These are phyloP conservation scores for Drosophila lacteicornis DNA, from an alignment of 1,140 invertebrate genomes.

Conservation along the genomic window DNA sequence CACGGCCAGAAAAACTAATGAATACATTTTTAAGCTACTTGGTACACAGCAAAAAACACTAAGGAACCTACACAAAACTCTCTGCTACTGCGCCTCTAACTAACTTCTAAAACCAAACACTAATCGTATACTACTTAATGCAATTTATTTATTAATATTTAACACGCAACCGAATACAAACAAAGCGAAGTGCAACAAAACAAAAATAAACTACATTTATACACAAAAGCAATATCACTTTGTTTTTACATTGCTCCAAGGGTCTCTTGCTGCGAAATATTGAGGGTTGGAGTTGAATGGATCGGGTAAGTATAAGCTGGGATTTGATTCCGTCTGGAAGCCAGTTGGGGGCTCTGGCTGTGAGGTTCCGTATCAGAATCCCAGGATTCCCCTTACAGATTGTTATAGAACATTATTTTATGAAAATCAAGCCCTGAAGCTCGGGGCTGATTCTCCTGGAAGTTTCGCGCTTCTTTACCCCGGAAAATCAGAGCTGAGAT, in stretches of 20 bases:
- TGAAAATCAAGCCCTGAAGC: too few relatives aligned
- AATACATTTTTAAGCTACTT: constrained; percentile 39
- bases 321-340: too few relatives aligned
- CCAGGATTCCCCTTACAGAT: too few relatives aligned
- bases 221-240: constrained; percentile 28
- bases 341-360: too few relatives aligned
- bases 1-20: constrained; percentile 13
- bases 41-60: constrained; percentile 24
- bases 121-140: constrained; percentile 61
- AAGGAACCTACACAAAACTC: constrained; percentile 36
- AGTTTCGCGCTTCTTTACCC: too few relatives aligned
- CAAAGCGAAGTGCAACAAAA: constrained; percentile 37
- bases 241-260: neutral
- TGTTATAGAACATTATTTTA: too few relatives aligned
- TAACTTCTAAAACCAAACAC: constrained; percentile 57
- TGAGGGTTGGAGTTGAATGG: too few relatives aligned
- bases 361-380: too few relatives aligned
- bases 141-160: constrained; percentile 64
- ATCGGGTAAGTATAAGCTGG: too few relatives aligned
- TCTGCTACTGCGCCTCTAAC: constrained; percentile 63
- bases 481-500: too few relatives aligned
- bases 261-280: too few relatives aligned
- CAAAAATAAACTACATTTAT: constrained; percentile 58
- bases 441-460: too few relatives aligned
- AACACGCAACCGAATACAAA: constrained; percentile 54